These are phyloP conservation scores for Globicephala melas DNA, from an alignment of 2,113 vertebrate genomes.

Conservation along the genomic window DNA sequence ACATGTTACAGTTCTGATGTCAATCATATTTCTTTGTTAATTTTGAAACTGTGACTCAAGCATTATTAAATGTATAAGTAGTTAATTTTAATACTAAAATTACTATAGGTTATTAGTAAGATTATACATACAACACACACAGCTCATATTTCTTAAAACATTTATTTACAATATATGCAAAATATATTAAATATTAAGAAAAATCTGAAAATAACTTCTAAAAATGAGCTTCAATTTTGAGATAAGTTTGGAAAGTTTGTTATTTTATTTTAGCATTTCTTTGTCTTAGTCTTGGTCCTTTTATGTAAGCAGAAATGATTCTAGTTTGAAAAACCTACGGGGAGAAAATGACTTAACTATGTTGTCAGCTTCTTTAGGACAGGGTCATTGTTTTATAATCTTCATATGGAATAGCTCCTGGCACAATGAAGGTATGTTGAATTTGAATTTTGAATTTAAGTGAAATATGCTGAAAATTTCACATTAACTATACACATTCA, in stretches of 20 bases:
- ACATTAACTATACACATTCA: conserved; percentile 79
- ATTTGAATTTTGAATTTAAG: conserved; percentile 60
- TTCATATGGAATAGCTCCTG: conserved; percentile 12
- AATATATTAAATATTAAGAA: background rate
- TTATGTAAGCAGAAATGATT: background rate
- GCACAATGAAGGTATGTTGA: conserved; percentile 26
- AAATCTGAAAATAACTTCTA: background rate
- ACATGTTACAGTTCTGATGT: conserved; percentile 57
- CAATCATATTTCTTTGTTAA: conserved; percentile 53
- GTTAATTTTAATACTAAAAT: conserved; percentile 31
- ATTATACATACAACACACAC: background rate
- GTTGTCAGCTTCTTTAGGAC: background rate
- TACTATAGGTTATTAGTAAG: background rate
- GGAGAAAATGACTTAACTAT: conserved; percentile 47
- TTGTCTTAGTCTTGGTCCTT: background rate
- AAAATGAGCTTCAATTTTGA: background rate
- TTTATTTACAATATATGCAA: background rate
- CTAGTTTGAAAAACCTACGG: conserved; percentile 10
- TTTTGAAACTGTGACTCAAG: conserved; percentile 44
- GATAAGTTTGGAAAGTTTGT: background rate
- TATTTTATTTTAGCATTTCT: background rate
- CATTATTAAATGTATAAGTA: background rate
- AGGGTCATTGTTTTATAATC: background rate
- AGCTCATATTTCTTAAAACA: background rate
- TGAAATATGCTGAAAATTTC: conserved; percentile 71